These are phyloP conservation scores for Xestia ashworthii DNA, from an alignment of 2,888 invertebrate genomes.

Conservation along the genomic window DNA sequence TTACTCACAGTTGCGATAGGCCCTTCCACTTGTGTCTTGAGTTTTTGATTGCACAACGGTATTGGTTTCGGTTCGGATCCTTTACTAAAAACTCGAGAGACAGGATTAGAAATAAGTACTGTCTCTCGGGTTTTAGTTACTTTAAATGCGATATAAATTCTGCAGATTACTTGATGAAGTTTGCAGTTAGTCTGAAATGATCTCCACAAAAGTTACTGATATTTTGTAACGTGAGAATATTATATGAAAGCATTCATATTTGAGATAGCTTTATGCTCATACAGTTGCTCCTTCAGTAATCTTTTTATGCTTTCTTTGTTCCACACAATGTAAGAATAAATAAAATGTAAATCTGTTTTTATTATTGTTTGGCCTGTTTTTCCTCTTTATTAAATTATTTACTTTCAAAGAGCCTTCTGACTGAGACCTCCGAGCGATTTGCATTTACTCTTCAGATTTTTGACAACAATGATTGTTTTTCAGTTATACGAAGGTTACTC, in stretches of 20 bases:
- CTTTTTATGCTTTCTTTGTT: slow-evolving; percentile 42
- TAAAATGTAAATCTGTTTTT: slow-evolving; percentile 54
- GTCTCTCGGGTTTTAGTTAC: slow-evolving; percentile 4
- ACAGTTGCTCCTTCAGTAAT: slow-evolving; percentile 35
- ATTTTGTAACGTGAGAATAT: neutral
- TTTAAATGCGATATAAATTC: neutral
- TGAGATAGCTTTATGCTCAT: slow-evolving; percentile 21
- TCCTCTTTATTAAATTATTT: slow-evolving; percentile 52
- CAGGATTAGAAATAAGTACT: neutral
- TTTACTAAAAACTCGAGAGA: neutral
- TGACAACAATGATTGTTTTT: slow-evolving; percentile 27
- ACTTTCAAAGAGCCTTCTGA: slow-evolving; percentile 37
- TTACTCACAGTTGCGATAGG: slow-evolving; percentile 50
- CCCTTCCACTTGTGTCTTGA: slow-evolving; percentile 40
- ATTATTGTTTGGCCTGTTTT: slow-evolving; percentile 29
- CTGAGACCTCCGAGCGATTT: slow-evolving; percentile 41
- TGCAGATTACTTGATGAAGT: neutral
- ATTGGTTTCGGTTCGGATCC: slow-evolving; percentile 29
- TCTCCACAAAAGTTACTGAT: neutral
- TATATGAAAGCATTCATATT: slow-evolving; percentile 25
- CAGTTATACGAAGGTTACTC: slow-evolving; percentile 3
- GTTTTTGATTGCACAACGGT: slow-evolving; percentile 35
- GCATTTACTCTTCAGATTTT: slow-evolving; percentile 32
- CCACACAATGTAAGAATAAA: slow-evolving; percentile 26
- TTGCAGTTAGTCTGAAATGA: neutral